phyloP scores from a whole-genome alignment of 2,113 vertebrate genomes.

The Oreochromis tanganicae region DNA sequence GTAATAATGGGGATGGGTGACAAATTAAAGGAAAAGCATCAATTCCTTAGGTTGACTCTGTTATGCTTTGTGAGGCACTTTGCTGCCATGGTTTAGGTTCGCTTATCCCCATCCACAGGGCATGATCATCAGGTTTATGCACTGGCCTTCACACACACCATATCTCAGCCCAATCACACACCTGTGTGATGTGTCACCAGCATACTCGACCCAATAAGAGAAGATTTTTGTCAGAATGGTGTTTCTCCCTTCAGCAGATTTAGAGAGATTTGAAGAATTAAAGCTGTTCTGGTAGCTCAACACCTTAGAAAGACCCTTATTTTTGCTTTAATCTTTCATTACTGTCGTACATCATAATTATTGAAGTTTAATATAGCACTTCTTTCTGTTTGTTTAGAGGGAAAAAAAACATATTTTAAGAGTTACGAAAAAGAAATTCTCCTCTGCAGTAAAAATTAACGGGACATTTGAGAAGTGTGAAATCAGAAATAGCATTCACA shows the following conservation, averaged over 20 bases:
- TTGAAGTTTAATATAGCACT: rapidly evolving
- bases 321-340: not conserved
- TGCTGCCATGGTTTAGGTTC: not conserved
- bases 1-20: not conserved
- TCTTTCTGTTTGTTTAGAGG: not conserved
- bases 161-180: not conserved
- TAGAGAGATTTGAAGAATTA: not conserved
- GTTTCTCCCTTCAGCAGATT: rapidly evolving
- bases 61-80: not conserved
- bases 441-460: not conserved
- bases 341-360: rapidly evolving
- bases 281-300: not conserved
- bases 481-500: not conserved
- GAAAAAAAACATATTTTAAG: not conserved
- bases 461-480: not conserved
- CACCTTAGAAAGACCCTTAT: rapidly evolving
- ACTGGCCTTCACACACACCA: not conserved
- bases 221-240: not conserved
- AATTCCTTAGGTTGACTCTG: not conserved
- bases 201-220: not conserved
- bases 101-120: rapidly evolving
- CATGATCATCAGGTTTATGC: not conserved
- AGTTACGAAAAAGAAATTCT: not conserved
- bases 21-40: not conserved
- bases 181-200: not conserved